phyloP scores from a whole-genome alignment of 64 coral and sea anemone genomes.

The Actinia tenebrosa region DNA sequence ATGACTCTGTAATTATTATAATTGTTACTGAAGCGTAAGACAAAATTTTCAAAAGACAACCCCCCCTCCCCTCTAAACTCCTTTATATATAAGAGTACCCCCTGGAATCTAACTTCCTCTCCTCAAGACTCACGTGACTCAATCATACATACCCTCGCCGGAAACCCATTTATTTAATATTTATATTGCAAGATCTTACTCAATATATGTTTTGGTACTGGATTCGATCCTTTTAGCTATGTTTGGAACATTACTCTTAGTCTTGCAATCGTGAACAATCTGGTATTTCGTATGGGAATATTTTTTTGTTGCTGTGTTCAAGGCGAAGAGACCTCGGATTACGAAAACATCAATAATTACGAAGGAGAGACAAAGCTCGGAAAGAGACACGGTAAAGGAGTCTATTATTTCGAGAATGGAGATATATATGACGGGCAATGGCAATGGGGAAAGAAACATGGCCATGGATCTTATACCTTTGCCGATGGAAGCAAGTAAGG shows the following conservation, averaged over 20 bases:
- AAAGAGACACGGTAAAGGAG: constrained; percentile 57
- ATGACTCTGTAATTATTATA: too few species aligned
- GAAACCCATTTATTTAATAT: too few species aligned
- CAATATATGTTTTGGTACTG: background rate
- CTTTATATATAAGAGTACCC: too few species aligned
- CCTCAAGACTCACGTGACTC: too few species aligned
- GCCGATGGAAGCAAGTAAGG: constrained; percentile 31
- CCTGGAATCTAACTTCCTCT: too few species aligned
- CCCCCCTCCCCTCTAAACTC: too few species aligned
- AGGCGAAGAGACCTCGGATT: constrained; percentile 23
- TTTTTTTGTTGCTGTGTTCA: constrained; percentile 35
- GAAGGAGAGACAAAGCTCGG: constrained; percentile 43
- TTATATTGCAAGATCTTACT: background rate
- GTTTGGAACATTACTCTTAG: background rate
- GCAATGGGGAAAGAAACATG: constrained; percentile 61
- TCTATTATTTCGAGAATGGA: constrained; percentile 56
- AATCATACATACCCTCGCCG: too few species aligned
- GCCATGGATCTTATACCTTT: constrained; percentile 45
- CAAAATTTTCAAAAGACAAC: too few species aligned
- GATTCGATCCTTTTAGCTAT: too few species aligned
- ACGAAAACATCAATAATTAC: constrained; percentile 38
- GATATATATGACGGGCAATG: constrained; percentile 66
- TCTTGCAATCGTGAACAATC: background rate
- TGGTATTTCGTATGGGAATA: constrained; percentile 36
- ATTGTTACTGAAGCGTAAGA: too few species aligned